These are phyloP conservation scores for Callionymus lyra DNA, from an alignment of 2,113 vertebrate species.

Conservation along the genomic window DNA sequence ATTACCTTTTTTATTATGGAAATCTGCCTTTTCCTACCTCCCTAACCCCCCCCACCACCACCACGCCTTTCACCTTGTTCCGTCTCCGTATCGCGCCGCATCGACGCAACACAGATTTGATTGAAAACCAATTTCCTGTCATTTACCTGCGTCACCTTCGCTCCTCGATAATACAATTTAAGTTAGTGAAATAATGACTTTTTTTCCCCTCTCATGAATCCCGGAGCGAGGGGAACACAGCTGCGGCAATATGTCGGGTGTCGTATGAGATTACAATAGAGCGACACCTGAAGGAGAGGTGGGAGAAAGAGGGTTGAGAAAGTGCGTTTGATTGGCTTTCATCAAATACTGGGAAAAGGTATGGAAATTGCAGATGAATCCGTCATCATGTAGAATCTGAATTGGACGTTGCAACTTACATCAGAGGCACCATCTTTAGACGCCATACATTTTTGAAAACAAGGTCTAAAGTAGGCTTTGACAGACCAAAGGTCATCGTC, in stretches of 20 bases:
- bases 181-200: slow-evolving; percentile 64
- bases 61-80: slow-evolving; percentile 23
- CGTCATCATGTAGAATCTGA: too few relatives aligned
- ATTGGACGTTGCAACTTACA: too few relatives aligned
- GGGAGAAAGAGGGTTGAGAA: too few relatives aligned
- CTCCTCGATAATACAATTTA: slow-evolving; percentile 57
- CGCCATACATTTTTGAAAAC: too few relatives aligned
- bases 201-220: slow-evolving; percentile 47
- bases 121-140: slow-evolving; percentile 66
- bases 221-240: slow-evolving; percentile 35
- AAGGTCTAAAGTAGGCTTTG: too few relatives aligned
- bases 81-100: too few relatives aligned
- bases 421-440: too few relatives aligned
- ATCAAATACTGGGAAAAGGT: too few relatives aligned
- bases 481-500: too few relatives aligned
- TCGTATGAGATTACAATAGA: slow-evolving; percentile 51
- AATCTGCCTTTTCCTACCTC: slow-evolving; percentile 50
- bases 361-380: too few relatives aligned
- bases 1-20: slow-evolving; percentile 68
- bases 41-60: slow-evolving; percentile 30
- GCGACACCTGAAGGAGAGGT: too few relatives aligned
- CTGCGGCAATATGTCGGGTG: slow-evolving; percentile 49
- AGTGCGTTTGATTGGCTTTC: too few relatives aligned
- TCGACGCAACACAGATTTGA: slow-evolving; percentile 54
- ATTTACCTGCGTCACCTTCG: slow-evolving; percentile 56